Percentiles rank a stretch among this genome's conserved stretches.
Evolutionary conservation across 1,140 invertebrate species (phyloP).

Genomic region (Euschistus heros): DNA sequence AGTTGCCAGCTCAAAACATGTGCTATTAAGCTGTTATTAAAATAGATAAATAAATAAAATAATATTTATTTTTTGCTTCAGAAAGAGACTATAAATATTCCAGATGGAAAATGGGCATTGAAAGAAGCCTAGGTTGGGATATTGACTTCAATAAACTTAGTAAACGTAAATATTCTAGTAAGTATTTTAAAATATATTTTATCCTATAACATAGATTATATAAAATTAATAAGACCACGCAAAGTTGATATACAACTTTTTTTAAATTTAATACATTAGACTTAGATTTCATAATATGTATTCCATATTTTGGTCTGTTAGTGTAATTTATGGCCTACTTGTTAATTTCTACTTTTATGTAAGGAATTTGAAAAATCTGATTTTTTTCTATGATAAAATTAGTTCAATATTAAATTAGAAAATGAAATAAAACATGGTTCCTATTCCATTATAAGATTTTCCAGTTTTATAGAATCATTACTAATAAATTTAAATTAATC

Average conservation of each 20-base stretch:
- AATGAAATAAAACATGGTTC: not conserved
- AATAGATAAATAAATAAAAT: too few relatives aligned
- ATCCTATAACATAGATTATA: not conserved
- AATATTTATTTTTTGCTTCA: slow-evolving; percentile 32
- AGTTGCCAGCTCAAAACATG: too few relatives aligned
- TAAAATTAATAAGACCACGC: not conserved
- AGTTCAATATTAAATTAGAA: not conserved
- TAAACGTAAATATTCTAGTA: slow-evolving; percentile 6
- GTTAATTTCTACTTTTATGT: not conserved
- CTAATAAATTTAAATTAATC: not conserved
- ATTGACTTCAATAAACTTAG: slow-evolving; percentile 9
- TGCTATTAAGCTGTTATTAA: too few relatives aligned
- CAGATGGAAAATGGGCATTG: slow-evolving; percentile 76
- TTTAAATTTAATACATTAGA: not conserved
- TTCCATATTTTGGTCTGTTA: not conserved
- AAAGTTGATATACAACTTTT: not conserved
- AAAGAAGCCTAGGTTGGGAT: slow-evolving; percentile 63
- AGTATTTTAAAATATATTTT: not conserved
- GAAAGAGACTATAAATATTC: slow-evolving; percentile 59
- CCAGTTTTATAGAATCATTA: not conserved
- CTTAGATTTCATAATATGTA: not conserved
- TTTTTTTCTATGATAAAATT: not conserved
- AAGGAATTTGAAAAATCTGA: not conserved
- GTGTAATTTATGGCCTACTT: not conserved
- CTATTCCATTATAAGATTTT: not conserved